Base-by-base conservation (phyloP, 1,140 invertebrate genomes). In the Intoshia linei region DNA sequence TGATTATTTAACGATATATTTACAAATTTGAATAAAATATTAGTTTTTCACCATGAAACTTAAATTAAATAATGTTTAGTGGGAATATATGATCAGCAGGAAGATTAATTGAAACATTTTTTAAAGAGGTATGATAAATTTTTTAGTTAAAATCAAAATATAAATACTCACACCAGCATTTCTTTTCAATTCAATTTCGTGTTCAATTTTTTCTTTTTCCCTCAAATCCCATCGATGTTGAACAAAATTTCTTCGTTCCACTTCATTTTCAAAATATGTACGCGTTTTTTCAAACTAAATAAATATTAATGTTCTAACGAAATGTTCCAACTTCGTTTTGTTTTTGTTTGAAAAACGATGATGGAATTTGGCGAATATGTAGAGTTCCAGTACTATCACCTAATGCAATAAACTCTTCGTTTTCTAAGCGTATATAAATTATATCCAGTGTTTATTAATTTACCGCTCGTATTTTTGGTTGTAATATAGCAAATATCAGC, bases 281-380 rank as follows among this genome's bases (percentile, higher is more conserved):
- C 44, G 36, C 17, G 55, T 41, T 24, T 45, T 47, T 27, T 45
- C 43, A 14, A 43, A 19, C 52, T 56, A 41, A 15, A 42, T 43
- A 7, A 38, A 4, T 20, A 39, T 6, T 24, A 36, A 24, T 24
- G 11, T 7, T 11, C n/a, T 27, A 27, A n/a, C 10, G n/a, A n/a
- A 27, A 10, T 7, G 34, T 27, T n/a, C 38, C 23, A 41, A 57
- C 52, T 49, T 57, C 54, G 43, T 47, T 51, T 15, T 45, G 42
- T 23, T 47, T 50, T 13, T 50, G 43, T 11, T 50, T 46, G 23
- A 47, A 38, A 6, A 56, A 36, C 43, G 50, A 55, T 50, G 49
- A 55, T 6, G 55, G 54, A 36, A 60, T 52, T 36, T 58, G 54
- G 27, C 57, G 42, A n/a, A 59, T 50, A 41, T 58, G 55, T 14